Base-by-base conservation (phyloP, 2,888 invertebrate genomes). In the Ophion slaviceki region DNA sequence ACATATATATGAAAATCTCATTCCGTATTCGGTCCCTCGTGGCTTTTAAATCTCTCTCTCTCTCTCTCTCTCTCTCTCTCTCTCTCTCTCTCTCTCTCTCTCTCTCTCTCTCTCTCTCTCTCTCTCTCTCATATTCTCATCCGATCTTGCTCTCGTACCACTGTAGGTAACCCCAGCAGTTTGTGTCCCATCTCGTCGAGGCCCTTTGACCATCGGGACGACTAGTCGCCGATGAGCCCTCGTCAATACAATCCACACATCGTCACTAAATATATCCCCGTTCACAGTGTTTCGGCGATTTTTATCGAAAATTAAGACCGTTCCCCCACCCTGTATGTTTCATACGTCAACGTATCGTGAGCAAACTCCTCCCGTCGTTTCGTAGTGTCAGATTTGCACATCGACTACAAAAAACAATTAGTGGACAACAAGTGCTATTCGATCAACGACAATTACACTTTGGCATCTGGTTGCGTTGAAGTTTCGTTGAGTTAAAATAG, bases 181-280 rank as follows among this genome's bases (percentile, higher is more conserved):
- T 74, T 59, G 67, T 79, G 59, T 75, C 68, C 75, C 72, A 83
- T 85, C 80, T 77, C 80, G 82, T 71, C 66, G 82, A 83, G 82
- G 84, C 87, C 88, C 88, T 88, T 87, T 82, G 82, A 86, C 81
- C 81, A 81, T 76, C 84, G 86, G 10, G 77, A 83, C 82, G 80
- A 71, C 70, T 59, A 84, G 84, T 87, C 74, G 75, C 71, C 82
- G 74, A 77, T 80, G 66, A 82, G 71, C 80, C 84, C 80, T 66
- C 82, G 75, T 61, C 53, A 75, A 32, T 72, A 80, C 75, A 67
- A 45, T 61, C 20, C 24, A n/a, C 64, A 14, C 17, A 11, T 45
- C 76, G 36, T 80, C 71, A 45, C 71, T n/a, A 24, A 53, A 53
- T 53, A 17, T 40, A 62, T 32, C 11, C 47, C 28, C 20, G 45